Evolutionary conservation across 2,797 vertebrate species (phyloP).

Genomic region (Melanotaenia trifasciata): DNA sequence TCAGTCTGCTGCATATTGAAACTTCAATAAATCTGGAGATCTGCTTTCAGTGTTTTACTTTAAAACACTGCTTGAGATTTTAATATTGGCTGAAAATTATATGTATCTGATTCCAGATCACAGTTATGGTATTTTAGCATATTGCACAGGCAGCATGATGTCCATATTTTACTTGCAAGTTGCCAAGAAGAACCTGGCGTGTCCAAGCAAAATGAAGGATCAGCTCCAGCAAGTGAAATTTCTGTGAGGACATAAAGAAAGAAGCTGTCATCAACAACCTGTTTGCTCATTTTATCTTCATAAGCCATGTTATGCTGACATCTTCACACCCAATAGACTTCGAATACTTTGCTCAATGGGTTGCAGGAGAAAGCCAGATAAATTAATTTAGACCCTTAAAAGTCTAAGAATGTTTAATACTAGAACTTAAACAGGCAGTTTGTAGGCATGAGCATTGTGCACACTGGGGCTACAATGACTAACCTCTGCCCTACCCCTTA

Average conservation of each 20-base stretch:
- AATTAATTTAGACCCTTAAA: constrained; percentile 7
- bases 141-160: constrained; percentile 35
- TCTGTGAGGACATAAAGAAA: constrained; percentile 55
- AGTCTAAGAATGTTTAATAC: constrained; percentile 29
- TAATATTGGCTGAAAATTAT: constrained; percentile 50
- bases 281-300: constrained; percentile 54
- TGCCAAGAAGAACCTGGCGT: constrained; percentile 29
- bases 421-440: constrained; percentile 7
- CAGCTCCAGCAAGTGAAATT: constrained; percentile 43
- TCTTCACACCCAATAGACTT: constrained; percentile 46
- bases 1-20: constrained; percentile 42
- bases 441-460: constrained; percentile 19
- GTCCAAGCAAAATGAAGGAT: constrained; percentile 25
- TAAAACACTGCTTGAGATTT: constrained; percentile 58
- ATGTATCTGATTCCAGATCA: constrained; percentile 43
- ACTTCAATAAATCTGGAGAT: constrained; percentile 57
- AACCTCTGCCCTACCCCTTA: constrained; percentile 78
- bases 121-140: constrained; percentile 34
- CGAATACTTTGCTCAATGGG: constrained; percentile 4
- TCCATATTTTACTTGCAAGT: constrained; percentile 36
- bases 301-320: constrained; percentile 40
- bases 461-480: constrained; percentile 38
- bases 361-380: constrained; percentile 13
- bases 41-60: constrained; percentile 48
- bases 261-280: constrained; percentile 66